These are phyloP conservation scores for Dendrolimus houi DNA, from an alignment of 2,888 invertebrate genomes.

Conservation along the genomic window DNA sequence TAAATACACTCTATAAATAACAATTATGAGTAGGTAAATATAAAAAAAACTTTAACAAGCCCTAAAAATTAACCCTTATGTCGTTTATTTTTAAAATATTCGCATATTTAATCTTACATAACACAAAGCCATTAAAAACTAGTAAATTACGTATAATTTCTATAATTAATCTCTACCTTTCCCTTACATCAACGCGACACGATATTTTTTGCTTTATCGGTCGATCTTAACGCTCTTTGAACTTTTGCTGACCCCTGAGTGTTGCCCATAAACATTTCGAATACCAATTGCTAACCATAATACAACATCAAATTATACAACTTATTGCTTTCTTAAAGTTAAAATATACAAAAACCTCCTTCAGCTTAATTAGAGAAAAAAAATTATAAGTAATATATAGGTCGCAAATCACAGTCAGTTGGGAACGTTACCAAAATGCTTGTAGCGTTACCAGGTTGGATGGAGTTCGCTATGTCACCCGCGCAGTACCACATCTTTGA, in stretches of 20 bases:
- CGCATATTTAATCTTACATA: not conserved
- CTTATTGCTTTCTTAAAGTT: not conserved
- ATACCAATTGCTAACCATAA: conserved; percentile 24
- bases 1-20: too few species aligned
- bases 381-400: not conserved
- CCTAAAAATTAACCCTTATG: too few species aligned
- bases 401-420: too few species aligned
- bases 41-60: too few species aligned
- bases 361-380: not conserved
- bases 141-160: not conserved
- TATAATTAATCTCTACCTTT: conserved; percentile 5
- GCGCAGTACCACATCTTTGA: too few species aligned
- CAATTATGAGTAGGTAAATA: too few species aligned
- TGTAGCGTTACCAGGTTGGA: too few species aligned
- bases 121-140: not conserved
- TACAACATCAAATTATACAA: not conserved
- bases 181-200: conserved; percentile 14
- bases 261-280: conserved; percentile 24
- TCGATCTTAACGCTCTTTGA: conserved; percentile 53
- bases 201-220: conserved; percentile 40
- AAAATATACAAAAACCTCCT: not conserved
- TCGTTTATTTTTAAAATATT: too few species aligned
- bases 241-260: conserved; percentile 32
- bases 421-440: too few species aligned
- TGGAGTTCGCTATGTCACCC: too few species aligned